Conservation (phyloP, 2,888 invertebrate species). For the Lycophotia porphyrea region DNA sequence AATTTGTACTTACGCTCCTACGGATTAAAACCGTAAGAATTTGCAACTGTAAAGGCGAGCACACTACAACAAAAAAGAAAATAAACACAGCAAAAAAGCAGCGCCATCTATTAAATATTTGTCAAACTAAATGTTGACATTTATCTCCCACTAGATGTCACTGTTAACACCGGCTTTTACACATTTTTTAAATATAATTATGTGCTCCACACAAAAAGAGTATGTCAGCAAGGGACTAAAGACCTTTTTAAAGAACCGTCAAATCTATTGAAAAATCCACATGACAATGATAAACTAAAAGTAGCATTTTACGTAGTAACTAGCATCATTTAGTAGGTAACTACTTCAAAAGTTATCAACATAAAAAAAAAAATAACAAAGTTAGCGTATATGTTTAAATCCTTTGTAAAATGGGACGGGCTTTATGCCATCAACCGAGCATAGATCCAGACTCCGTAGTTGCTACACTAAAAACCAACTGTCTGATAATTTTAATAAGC, state of each 20-base stretch:
- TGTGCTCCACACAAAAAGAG: neutral
- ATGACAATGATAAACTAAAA: neutral
- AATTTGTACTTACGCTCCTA: neutral
- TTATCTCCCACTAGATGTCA: constrained; percentile 14
- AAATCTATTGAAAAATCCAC: neutral
- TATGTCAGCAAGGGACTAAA: neutral
- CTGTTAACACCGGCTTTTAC: neutral
- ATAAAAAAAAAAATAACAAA: too few species aligned
- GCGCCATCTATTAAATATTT: constrained; percentile 30
- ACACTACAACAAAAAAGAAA: neutral
- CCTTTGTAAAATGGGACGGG: too few species aligned
- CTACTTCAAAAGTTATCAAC: neutral
- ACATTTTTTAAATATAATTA: too few species aligned
- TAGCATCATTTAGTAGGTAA: too few species aligned
- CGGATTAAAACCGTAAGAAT: neutral
- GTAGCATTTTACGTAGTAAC: too few species aligned
- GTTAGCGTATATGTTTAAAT: too few species aligned
- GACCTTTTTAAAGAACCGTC: neutral
- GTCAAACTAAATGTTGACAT: neutral
- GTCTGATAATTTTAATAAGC: too few species aligned
- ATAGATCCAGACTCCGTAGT: neutral
- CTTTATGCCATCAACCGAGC: neutral
- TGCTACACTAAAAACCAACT: neutral
- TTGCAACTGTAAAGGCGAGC: neutral
- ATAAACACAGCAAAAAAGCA: neutral